These are phyloP conservation scores for Catharus minimus DNA, from an alignment of 2,113 vertebrate genomes.

Conservation along the genomic window DNA sequence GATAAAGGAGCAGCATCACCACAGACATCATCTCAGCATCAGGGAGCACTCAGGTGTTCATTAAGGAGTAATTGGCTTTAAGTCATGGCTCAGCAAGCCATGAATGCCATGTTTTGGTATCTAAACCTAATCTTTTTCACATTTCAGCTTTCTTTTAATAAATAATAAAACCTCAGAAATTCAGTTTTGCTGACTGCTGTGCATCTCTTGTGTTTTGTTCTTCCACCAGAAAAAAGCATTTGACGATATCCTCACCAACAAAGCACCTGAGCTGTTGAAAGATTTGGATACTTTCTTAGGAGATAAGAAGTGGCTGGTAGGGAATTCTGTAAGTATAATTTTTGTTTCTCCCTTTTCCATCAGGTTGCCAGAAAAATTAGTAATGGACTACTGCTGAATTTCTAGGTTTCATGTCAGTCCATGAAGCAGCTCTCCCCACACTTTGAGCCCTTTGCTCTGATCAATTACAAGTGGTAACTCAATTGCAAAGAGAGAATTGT, in stretches of 20 bases:
- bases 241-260: slow-evolving; percentile 69
- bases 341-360: not conserved
- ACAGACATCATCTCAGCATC: fast-evolving
- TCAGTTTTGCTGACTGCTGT: not conserved
- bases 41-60: not conserved
- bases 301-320: slow-evolving; percentile 74
- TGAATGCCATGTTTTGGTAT: not conserved
- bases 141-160: not conserved
- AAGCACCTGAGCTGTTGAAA: slow-evolving; percentile 60
- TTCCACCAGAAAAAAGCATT: slow-evolving; percentile 62
- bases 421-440: not conserved
- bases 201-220: not conserved
- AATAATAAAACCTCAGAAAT: not conserved
- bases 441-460: not conserved
- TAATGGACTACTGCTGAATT: not conserved
- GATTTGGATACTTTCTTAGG: slow-evolving; percentile 72
- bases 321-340: slow-evolving; percentile 75
- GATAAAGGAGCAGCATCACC: fast-evolving
- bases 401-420: not conserved
- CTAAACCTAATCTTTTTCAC: not conserved
- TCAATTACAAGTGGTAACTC: not conserved
- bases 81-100: not conserved
- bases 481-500: not conserved
- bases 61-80: not conserved
- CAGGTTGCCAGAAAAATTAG: not conserved